A percentile compares a stretch with the other conserved stretches of the same genome.
Conservation (phyloP, 2,797 vertebrate genomes). For the Mormyrops attenuatus region DNA sequence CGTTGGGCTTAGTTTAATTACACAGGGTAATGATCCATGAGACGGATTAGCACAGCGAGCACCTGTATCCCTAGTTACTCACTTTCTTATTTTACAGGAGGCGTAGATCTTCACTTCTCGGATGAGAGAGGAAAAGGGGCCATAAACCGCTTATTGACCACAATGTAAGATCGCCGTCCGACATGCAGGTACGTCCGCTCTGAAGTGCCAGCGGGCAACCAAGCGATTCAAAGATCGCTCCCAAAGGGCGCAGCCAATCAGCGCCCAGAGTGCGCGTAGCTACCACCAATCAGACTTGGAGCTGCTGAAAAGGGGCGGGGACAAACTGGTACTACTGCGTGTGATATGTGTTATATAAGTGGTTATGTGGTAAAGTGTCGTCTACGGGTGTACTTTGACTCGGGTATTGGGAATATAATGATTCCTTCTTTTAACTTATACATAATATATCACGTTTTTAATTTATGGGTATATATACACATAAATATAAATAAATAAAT, state of each 20-base stretch:
- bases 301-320: not conserved
- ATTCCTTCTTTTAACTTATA: not conserved
- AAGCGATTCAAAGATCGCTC: constrained; percentile 60
- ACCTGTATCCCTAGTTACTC: not conserved
- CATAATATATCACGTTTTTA: not conserved
- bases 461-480: not conserved
- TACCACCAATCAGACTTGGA: not conserved
- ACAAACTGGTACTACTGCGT: not conserved
- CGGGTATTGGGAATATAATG: not conserved
- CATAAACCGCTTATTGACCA: not conserved
- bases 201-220: too few species aligned
- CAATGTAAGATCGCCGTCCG: not conserved
- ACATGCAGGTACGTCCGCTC: not conserved
- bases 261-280: not conserved
- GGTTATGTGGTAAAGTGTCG: not conserved
- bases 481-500: too few species aligned
- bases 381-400: not conserved
- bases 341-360: not conserved
- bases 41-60: not conserved
- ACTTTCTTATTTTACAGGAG: not conserved
- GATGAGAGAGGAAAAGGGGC: not conserved
- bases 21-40: not conserved
- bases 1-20: not conserved
- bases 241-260: constrained; percentile 48
- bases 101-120: not conserved